Conservation (phyloP, 2,797 vertebrate species). For the Lepus townsendii region DNA sequence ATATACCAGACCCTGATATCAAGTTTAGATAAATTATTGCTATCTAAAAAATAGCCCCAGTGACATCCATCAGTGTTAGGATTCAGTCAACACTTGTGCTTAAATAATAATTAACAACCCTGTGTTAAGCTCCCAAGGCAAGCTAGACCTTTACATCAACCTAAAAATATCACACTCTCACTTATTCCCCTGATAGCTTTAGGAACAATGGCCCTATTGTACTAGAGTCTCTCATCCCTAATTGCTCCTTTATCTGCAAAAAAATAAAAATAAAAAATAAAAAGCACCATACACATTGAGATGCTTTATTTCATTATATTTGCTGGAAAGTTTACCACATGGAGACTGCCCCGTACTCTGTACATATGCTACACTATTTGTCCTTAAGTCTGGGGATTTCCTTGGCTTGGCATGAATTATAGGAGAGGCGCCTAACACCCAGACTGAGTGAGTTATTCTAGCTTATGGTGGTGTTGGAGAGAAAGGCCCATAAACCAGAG, state of each 20-base stretch:
- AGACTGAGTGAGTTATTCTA: conserved; percentile 84
- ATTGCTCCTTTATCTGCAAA: conserved; percentile 63
- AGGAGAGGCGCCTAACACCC: conserved; percentile 82
- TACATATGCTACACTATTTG: conserved; percentile 77
- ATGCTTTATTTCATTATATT: conserved; percentile 75
- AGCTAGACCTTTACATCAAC: conserved; percentile 23
- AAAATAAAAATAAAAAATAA: neutral
- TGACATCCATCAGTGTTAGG: neutral
- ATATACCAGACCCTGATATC: conserved; percentile 41
- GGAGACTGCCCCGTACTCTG: conserved; percentile 59
- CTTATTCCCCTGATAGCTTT: neutral
- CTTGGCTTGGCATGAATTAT: conserved; percentile 86
- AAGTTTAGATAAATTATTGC: conserved; percentile 33
- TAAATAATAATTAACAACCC: conserved; percentile 61
- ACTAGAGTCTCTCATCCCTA: conserved; percentile 29
- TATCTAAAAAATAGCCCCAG: conserved; percentile 58
- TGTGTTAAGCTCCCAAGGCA: conserved; percentile 42
- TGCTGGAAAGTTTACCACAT: conserved; percentile 74
- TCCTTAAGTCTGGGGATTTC: conserved; percentile 87
- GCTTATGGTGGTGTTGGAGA: conserved; percentile 84
- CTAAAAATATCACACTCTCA: conserved; percentile 32
- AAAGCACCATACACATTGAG: neutral
- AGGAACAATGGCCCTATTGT: conserved; percentile 57
- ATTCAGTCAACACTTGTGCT: conserved; percentile 56
- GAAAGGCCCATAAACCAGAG: conserved; percentile 87